Evolutionary conservation across 1,140 invertebrate genomes (phyloP), one percentile per base, ranked within the genome.

Genomic region (Trichoplusia ni): DNA sequence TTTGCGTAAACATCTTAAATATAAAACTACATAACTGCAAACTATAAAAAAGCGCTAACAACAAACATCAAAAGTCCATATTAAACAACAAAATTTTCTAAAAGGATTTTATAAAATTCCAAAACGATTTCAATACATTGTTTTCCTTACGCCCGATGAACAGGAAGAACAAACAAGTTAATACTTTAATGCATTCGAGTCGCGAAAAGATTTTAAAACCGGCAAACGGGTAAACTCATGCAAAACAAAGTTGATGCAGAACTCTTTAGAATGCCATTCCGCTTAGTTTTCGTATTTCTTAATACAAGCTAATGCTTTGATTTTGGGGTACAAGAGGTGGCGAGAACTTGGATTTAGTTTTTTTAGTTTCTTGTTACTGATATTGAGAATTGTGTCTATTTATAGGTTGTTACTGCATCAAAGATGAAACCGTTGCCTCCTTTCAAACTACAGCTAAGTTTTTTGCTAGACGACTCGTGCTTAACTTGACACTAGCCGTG

Each of bases 281-380:
- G 83, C 86, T 87, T 81, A 90, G 84, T 85, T 89, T 86, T 88
- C 84, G 77, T 82, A 84, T 90, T 89, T 89, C 86, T 89, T 90
- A 90, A 90, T 89, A 90, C 81, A 84, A 83, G 67, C 74, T 84
- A 85, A 87, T 84, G 78, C 67, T 53, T 38, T 54, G 53, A 14
- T 23, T 46, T 37, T 64, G n/a, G 18, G 56, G 33, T 33, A 42
- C 11, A 68, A 69, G 18, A 56, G 18, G 69, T 31, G 65, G 66
- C 73, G 58, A 38, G 8, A 47, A 8, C 4, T n/a, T 5, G n/a
- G 2, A 40, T 40, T 27, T 4, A 27, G 25, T 27, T 27, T 27
- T 3, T 27, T 27, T 27, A 27, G 3, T 27, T 27, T 27, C 3
- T 27, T 4, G n/a, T n/a, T n/a, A n/a, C n/a, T n/a, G n/a, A n/a